Percentiles rank a stretch among this genome's conserved stretches.
These are phyloP conservation scores for Zele albiditarsus DNA, from an alignment of 2,888 invertebrate species.

Conservation along the genomic window DNA sequence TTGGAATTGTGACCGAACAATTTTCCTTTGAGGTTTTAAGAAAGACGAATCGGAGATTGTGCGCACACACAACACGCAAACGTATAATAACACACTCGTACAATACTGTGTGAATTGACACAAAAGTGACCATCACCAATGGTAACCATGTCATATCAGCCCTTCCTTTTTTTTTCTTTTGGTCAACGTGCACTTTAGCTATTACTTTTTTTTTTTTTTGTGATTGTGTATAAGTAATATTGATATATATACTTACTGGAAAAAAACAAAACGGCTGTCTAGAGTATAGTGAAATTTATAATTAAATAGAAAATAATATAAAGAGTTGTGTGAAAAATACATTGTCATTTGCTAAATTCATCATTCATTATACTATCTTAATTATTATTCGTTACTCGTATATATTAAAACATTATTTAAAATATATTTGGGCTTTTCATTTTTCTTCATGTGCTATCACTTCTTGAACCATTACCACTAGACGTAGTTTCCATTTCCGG, in stretches of 20 bases:
- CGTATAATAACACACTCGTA: background rate
- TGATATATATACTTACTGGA: too few species aligned
- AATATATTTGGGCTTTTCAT: constrained; percentile 19
- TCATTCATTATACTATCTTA: too few species aligned
- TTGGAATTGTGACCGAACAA: constrained; percentile 59
- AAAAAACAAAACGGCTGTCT: too few species aligned
- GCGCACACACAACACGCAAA: constrained; percentile 32
- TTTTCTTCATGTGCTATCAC: constrained; percentile 38
- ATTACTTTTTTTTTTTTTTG: constrained; percentile 45
- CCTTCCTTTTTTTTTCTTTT: constrained; percentile 32
- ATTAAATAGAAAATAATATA: too few species aligned
- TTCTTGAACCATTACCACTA: background rate
- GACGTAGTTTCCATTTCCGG: background rate
- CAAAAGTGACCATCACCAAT: constrained; percentile 67
- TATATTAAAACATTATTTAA: too few species aligned
- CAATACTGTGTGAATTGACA: constrained; percentile 52
- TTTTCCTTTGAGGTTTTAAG: constrained; percentile 63
- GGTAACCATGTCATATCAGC: constrained; percentile 60
- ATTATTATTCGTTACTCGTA: too few species aligned
- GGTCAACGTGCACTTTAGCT: constrained; percentile 44
- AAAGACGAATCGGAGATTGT: constrained; percentile 53
- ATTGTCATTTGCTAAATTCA: too few species aligned
- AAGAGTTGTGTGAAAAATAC: too few species aligned
- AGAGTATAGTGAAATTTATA: too few species aligned
- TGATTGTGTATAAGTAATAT: constrained; percentile 38